Percentiles rank a stretch among this genome's conserved stretches.
phyloP scores from a whole-genome alignment of 2,113 vertebrate species.

The Pandion haliaetus region DNA sequence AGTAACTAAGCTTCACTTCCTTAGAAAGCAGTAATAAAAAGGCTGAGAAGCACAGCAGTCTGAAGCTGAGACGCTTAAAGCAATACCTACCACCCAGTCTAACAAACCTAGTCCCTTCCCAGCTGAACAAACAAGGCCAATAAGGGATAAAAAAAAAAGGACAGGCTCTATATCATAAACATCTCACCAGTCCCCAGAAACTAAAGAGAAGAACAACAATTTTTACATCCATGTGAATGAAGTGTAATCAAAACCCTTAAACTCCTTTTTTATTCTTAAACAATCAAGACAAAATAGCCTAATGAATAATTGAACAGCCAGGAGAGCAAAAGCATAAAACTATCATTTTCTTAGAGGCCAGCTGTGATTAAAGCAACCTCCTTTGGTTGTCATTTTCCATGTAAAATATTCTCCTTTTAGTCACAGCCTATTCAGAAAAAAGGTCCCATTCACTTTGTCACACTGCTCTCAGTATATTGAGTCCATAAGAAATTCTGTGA shows the following conservation, averaged over 20 bases:
- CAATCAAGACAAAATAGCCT: background rate
- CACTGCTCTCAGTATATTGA: background rate
- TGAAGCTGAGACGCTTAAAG: background rate
- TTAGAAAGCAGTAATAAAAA: background rate
- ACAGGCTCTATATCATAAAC: background rate
- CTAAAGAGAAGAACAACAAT: background rate
- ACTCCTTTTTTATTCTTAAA: background rate
- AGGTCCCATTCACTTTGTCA: background rate
- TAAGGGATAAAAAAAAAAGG: background rate
- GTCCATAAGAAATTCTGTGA: background rate
- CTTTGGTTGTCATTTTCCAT: background rate
- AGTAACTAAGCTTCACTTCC: background rate
- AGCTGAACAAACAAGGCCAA: background rate
- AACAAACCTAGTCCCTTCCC: background rate
- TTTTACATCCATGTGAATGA: background rate
- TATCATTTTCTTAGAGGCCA: slow-evolving; percentile 9
- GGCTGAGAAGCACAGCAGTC: background rate
- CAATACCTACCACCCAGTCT: background rate
- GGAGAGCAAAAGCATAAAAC: background rate
- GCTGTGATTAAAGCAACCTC: background rate
- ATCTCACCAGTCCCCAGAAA: background rate
- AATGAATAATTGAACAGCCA: background rate
- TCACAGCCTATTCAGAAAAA: background rate
- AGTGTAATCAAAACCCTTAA: background rate
- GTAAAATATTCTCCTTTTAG: background rate